Evolutionary conservation across 1,140 invertebrate genomes (phyloP), one percentile per base, ranked within the genome.

Genomic region (Eurosta solidaginis): DNA sequence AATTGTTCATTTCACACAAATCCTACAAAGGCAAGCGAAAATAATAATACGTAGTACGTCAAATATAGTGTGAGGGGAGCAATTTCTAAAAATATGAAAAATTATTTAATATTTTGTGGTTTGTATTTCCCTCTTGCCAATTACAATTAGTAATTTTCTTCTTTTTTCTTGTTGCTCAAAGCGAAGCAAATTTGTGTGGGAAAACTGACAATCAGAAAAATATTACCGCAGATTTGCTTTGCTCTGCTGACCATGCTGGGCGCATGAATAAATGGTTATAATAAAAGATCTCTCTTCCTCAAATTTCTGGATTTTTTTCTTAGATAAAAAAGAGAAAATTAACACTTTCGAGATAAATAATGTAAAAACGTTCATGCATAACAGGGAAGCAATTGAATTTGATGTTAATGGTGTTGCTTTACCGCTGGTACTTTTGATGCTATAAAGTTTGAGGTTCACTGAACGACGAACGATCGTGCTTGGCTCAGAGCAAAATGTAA

Each of bases 151-250:
- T 12, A 20, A 59, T 59, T 68, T 5, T 54, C 6, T 54, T 3
- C 14, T 54, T 25, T 52, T n/a, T 22, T 52, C 25, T 17, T 0
- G 45, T 52, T 36, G 59, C 59, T 33, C 4, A 68, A 20, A 40
- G 59, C n/a, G 14, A 68, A n/a, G 59, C n/a, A 68, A 68, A 68
- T 68, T 68, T 40, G n/a, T 1, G 59, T 68, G 59, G 59, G 59
- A 68, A 68, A 68, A 10, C 33, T 68, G 3, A 33, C 33, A 40
- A 36, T 40, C 59, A 40, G 36, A 7, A 22, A 27, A 40, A 33
- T 4, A 17, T 40, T 9, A 17, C 3, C n/a, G 40, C 5, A 3
- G 59, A 59, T 59, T 36, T 36, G 54, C 54, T 5, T 4, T 59
- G 27, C 12, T 29, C 12, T 59, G 54, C 29, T 59, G 29, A 17